These are phyloP conservation scores for Myiagra hebetior DNA, from an alignment of 2,113 vertebrate species.

Conservation along the genomic window DNA sequence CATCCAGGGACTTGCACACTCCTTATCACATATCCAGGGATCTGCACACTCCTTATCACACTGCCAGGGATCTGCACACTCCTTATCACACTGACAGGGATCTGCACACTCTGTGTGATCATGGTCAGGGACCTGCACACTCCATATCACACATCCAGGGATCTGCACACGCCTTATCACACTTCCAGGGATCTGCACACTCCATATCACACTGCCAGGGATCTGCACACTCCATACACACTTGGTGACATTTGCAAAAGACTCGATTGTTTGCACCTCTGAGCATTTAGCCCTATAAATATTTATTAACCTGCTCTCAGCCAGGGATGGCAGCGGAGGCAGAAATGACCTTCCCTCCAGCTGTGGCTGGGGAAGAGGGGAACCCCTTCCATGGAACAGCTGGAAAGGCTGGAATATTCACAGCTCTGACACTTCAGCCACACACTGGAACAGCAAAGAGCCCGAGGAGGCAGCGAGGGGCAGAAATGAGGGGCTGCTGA, in stretches of 20 bases:
- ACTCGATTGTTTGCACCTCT: not conserved
- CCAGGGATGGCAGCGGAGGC: not conserved
- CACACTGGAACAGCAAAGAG: not conserved
- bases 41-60: not conserved
- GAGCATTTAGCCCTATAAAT: conserved; percentile 10
- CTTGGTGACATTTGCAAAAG: not conserved
- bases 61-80: not conserved
- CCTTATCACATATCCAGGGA: not conserved
- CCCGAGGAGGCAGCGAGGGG: not conserved
- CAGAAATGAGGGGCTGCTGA: not conserved
- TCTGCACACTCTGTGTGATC: not conserved
- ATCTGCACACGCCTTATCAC: not conserved
- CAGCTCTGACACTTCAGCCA: fast-evolving
- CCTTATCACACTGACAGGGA: not conserved
- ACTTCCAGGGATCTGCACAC: not conserved
- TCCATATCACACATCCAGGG: not conserved
- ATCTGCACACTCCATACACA: not conserved
- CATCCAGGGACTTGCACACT: not conserved
- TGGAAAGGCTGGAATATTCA: not conserved
- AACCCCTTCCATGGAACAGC: not conserved
- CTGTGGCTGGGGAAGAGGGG: not conserved
- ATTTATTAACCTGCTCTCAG: not conserved
- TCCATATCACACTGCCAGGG: fast-evolving
- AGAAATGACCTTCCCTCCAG: not conserved
- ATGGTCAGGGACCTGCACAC: not conserved